A percentile compares a stretch with the other conserved stretches of the same genome.
phyloP scores from a whole-genome alignment of 2,113 vertebrate genomes.

The Amphiprion percula region DNA sequence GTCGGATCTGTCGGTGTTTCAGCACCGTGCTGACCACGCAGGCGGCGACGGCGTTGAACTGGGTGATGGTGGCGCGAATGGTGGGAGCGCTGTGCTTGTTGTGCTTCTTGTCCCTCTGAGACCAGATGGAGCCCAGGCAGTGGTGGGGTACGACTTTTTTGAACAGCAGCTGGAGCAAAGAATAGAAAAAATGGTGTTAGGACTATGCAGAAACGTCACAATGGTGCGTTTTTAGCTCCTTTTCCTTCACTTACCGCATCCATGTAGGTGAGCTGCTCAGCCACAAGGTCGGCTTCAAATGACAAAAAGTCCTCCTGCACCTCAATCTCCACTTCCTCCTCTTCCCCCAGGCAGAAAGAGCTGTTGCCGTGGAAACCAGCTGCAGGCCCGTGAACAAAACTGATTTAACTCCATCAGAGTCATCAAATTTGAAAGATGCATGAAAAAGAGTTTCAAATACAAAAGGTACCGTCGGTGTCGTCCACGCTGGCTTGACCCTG shows the following conservation, averaged over 20 bases:
- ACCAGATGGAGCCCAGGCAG: constrained; percentile 96
- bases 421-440: not conserved
- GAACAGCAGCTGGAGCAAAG: constrained; percentile 88
- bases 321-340: constrained; percentile 86
- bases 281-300: constrained; percentile 90
- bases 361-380: constrained; percentile 84
- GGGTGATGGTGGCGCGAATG: constrained; percentile 93
- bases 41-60: constrained; percentile 93
- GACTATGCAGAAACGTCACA: not conserved
- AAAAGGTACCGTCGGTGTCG: constrained; percentile 82
- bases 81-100: constrained; percentile 91
- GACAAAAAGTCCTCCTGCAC: constrained; percentile 88
- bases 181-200: constrained; percentile 22
- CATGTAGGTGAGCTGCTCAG: constrained; percentile 97
- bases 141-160: constrained; percentile 95
- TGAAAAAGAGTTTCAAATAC: not conserved
- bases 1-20: constrained; percentile 85
- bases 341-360: constrained; percentile 85
- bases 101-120: constrained; percentile 92
- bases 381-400: constrained; percentile 62
- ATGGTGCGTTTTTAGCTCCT: constrained; percentile 6
- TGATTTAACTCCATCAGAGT: not conserved
- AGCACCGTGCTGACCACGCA: constrained; percentile 93
- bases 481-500: constrained; percentile 85
- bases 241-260: constrained; percentile 87